A percentile compares a stretch with the other conserved stretches of the same genome.
Conservation (phyloP, 2,797 vertebrate genomes). For the Brachyrhaphis roseni region DNA sequence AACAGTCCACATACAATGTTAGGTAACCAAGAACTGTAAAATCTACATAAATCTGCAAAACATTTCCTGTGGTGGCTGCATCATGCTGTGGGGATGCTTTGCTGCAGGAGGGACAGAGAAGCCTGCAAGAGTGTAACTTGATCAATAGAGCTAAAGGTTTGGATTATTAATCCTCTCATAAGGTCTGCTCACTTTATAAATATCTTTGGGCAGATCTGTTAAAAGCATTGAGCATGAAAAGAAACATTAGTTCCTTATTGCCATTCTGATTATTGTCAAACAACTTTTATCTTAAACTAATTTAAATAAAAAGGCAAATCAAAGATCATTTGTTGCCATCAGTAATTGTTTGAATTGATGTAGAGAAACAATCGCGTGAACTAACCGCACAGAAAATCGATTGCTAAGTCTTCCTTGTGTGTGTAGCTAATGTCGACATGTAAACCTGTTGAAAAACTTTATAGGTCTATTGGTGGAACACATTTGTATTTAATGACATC, state of each 20-base stretch:
- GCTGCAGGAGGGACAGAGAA: not conserved
- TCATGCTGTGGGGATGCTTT: not conserved
- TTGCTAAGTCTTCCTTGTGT: not conserved
- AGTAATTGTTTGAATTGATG: no score
- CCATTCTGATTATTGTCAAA: not conserved
- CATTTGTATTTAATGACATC: constrained; percentile 15
- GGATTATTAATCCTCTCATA: not conserved
- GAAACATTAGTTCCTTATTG: not conserved
- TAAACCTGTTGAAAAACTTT: constrained; percentile 20
- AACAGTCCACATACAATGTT: not conserved
- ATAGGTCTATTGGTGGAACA: constrained; percentile 24
- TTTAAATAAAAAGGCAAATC: not conserved
- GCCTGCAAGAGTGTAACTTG: not conserved
- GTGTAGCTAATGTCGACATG: constrained; percentile 16
- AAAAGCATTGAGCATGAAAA: not conserved
- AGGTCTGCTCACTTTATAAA: not conserved
- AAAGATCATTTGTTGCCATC: not conserved
- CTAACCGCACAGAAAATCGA: no score
- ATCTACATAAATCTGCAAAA: not conserved
- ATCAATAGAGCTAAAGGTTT: not conserved
- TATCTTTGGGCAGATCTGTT: not conserved
- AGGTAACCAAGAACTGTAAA: not conserved
- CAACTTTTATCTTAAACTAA: not conserved
- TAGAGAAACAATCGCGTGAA: not conserved
- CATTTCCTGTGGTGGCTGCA: not conserved